These are phyloP conservation scores for Ips nitidus DNA, from an alignment of 1,140 invertebrate species.

Conservation along the genomic window DNA sequence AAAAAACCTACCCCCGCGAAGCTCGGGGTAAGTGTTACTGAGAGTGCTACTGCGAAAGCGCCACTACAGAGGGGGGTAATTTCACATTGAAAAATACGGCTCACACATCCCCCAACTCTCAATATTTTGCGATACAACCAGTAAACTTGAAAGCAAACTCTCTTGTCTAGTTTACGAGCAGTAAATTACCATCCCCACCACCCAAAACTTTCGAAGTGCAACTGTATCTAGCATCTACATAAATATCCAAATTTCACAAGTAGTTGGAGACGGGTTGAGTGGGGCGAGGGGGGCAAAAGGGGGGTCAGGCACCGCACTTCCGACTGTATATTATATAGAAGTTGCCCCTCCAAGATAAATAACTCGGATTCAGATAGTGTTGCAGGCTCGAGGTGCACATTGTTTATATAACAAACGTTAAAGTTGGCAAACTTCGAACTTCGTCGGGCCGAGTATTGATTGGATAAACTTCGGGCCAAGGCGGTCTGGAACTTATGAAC, in stretches of 20 bases:
- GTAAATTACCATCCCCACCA: conserved; percentile 29
- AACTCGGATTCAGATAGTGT: conserved; percentile 43
- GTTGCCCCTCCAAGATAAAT: conserved; percentile 47
- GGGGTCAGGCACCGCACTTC: conserved; percentile 17
- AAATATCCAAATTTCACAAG: conserved; percentile 35
- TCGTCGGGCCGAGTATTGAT: conserved; percentile 44
- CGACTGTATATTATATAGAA: conserved; percentile 37
- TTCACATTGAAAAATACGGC: not conserved
- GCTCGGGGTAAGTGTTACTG: conserved; percentile 3
- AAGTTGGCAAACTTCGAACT: conserved; percentile 46
- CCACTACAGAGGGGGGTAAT: not conserved
- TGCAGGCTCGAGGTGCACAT: conserved; percentile 46
- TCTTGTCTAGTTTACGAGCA: conserved; percentile 22
- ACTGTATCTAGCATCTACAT: conserved; percentile 33
- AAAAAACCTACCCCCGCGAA: conserved; percentile 5
- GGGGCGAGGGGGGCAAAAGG: not conserved
- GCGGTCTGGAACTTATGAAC: conserved; percentile 48
- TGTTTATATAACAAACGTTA: conserved; percentile 52
- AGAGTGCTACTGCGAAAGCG: not conserved
- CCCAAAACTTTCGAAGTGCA: conserved; percentile 19
- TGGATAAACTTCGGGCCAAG: conserved; percentile 47
- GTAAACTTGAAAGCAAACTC: not conserved
- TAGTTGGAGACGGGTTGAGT: conserved; percentile 25
- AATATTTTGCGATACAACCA: not conserved
- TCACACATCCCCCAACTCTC: not conserved